A percentile compares a stretch with the other conserved stretches of the same genome.
These are phyloP conservation scores for Butorides virescens DNA, from an alignment of 2,113 vertebrate genomes.

Conservation along the genomic window DNA sequence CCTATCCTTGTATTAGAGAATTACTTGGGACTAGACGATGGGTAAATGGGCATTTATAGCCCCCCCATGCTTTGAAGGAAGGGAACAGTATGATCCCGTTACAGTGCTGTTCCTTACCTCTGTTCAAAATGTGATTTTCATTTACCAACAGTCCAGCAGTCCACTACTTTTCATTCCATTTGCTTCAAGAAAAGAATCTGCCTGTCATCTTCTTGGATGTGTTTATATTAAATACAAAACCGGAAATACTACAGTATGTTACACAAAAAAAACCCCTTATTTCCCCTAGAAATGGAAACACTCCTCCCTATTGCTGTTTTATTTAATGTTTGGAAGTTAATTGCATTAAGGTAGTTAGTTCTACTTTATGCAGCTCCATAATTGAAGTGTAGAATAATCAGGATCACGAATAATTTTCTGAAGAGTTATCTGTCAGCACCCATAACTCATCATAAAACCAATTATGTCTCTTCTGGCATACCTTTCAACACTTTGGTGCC, in stretches of 20 bases:
- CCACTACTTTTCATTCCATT: neutral
- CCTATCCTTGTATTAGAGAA: neutral
- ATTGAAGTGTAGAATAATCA: neutral
- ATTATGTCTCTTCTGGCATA: neutral
- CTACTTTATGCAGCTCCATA: neutral
- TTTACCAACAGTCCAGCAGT: neutral
- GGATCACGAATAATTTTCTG: slow-evolving; percentile 1
- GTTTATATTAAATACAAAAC: neutral
- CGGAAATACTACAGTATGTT: neutral
- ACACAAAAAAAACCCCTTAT: neutral
- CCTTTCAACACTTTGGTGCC: neutral
- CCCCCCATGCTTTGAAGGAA: neutral
- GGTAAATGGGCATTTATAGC: neutral
- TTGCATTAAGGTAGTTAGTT: neutral
- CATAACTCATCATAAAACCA: neutral
- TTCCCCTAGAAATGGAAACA: neutral
- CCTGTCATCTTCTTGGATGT: neutral
- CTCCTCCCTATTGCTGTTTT: neutral
- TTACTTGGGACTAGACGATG: neutral
- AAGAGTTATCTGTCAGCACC: neutral
- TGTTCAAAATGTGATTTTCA: neutral
- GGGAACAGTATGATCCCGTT: neutral
- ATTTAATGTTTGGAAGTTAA: neutral
- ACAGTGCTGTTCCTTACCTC: neutral
- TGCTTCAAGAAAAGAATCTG: neutral